phyloP scores from a whole-genome alignment of 2,797 vertebrate genomes.

The Melanotaenia parkinsoni region DNA sequence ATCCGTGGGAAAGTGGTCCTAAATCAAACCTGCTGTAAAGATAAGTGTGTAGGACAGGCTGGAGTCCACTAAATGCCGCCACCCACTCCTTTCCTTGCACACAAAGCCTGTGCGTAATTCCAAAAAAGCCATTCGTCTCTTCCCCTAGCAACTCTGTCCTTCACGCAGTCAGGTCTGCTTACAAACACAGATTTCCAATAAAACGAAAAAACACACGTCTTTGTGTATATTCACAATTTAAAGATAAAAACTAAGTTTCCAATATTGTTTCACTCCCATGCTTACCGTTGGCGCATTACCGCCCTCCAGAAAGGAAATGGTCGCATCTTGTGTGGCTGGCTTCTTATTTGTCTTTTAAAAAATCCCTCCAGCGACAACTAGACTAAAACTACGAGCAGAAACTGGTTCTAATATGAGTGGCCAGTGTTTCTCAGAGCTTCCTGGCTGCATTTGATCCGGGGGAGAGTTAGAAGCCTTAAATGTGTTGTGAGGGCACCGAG shows the following conservation, averaged over 20 bases:
- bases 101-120: constrained; percentile 87
- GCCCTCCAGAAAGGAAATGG: constrained; percentile 53
- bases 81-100: constrained; percentile 89
- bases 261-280: constrained; percentile 47
- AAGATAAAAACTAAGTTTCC: constrained; percentile 60
- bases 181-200: constrained; percentile 37
- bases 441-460: constrained; percentile 94
- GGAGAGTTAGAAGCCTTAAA: constrained; percentile 97
- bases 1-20: constrained; percentile 68
- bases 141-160: constrained; percentile 62
- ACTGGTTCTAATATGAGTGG: constrained; percentile 79
- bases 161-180: constrained; percentile 37
- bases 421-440: constrained; percentile 90
- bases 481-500: constrained; percentile 98
- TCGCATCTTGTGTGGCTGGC: constrained; percentile 51
- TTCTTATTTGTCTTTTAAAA: constrained; percentile 74
- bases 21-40: constrained; percentile 70
- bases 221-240: constrained; percentile 18
- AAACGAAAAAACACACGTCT: constrained; percentile 41
- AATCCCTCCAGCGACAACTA: constrained; percentile 78
- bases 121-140: constrained; percentile 75
- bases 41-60: constrained; percentile 70
- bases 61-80: constrained; percentile 83
- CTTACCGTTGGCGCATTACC: constrained; percentile 70
- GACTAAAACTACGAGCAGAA: constrained; percentile 67